Evolutionary conservation across 1,140 invertebrate species (phyloP).

Genomic region (Procambarus clarkii): DNA sequence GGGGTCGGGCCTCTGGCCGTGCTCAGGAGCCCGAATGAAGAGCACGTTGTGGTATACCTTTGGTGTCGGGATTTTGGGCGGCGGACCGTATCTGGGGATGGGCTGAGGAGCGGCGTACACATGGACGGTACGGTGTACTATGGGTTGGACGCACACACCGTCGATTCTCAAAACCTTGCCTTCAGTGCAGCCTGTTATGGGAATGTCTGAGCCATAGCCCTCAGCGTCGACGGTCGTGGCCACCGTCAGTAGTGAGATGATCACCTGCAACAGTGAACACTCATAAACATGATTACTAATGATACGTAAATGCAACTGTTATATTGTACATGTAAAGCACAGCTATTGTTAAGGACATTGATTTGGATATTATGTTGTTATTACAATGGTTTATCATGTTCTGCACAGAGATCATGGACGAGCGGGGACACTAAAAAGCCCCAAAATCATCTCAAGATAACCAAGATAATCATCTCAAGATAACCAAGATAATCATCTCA

Average conservation of each 20-base stretch:
- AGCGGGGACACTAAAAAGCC: too few species aligned
- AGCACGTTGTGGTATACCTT: slow-evolving; percentile 2
- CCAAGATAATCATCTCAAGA: too few species aligned
- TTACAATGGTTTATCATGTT: too few species aligned
- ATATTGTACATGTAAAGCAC: too few species aligned
- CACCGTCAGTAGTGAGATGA: not conserved
- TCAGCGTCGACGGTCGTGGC: not conserved
- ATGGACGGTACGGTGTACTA: not conserved
- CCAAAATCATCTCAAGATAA: too few species aligned
- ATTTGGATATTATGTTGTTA: too few species aligned
- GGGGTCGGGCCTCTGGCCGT: not conserved
- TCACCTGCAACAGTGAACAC: not conserved
- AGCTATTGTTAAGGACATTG: too few species aligned
- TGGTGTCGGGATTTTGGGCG: slow-evolving; percentile 10
- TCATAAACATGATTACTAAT: too few species aligned
- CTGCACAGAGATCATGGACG: too few species aligned
- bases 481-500: too few species aligned
- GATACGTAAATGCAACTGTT: too few species aligned
- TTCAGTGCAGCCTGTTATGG: not conserved
- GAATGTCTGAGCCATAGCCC: not conserved
- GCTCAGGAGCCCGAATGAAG: slow-evolving; percentile 32
- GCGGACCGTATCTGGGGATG: not conserved
- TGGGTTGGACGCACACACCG: slow-evolving; percentile 10
- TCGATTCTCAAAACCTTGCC: not conserved
- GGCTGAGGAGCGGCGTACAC: not conserved